Percentiles rank a stretch among this genome's conserved stretches.
phyloP scores from a whole-genome alignment of 2,888 invertebrate genomes.

The Laspeyria flexula region DNA sequence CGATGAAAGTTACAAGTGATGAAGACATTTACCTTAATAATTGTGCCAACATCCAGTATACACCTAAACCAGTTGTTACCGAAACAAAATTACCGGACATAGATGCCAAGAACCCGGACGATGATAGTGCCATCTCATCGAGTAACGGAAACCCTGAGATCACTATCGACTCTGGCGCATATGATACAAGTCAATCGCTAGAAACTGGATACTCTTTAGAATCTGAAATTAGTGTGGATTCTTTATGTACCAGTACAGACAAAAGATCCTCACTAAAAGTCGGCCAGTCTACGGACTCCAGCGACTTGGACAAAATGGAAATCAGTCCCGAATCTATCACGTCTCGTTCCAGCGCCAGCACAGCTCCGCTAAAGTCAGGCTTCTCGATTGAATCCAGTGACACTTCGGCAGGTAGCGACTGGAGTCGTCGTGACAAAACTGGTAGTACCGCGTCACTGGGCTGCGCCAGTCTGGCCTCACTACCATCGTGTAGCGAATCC shows the following conservation, averaged over 20 bases:
- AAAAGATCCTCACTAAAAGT: conserved; percentile 87
- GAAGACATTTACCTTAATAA: conserved; percentile 77
- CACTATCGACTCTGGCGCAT: conserved; percentile 79
- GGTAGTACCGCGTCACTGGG: conserved; percentile 87
- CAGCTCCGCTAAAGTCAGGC: conserved; percentile 83
- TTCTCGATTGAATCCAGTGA: conserved; percentile 88
- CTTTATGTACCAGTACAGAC: conserved; percentile 84
- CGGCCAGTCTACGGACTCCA: conserved; percentile 89
- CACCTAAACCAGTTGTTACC: conserved; percentile 63
- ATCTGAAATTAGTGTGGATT: conserved; percentile 86
- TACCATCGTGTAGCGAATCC: conserved; percentile 88
- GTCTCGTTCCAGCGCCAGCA: conserved; percentile 80
- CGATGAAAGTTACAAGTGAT: conserved; percentile 78
- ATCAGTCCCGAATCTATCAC: conserved; percentile 83
- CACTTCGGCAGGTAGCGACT: conserved; percentile 87
- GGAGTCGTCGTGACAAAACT: conserved; percentile 86
- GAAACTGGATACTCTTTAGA: conserved; percentile 83
- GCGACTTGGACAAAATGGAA: conserved; percentile 87
- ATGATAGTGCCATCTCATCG: conserved; percentile 79
- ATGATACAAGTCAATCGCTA: conserved; percentile 80
- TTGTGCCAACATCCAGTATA: conserved; percentile 79
- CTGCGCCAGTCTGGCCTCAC: conserved; percentile 88
- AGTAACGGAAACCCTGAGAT: conserved; percentile 83
- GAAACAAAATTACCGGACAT: conserved; percentile 69
- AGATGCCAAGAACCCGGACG: conserved; percentile 79